These are phyloP conservation scores for Toxonevra muliebris DNA, from an alignment of 2,888 invertebrate genomes.

Conservation along the genomic window DNA sequence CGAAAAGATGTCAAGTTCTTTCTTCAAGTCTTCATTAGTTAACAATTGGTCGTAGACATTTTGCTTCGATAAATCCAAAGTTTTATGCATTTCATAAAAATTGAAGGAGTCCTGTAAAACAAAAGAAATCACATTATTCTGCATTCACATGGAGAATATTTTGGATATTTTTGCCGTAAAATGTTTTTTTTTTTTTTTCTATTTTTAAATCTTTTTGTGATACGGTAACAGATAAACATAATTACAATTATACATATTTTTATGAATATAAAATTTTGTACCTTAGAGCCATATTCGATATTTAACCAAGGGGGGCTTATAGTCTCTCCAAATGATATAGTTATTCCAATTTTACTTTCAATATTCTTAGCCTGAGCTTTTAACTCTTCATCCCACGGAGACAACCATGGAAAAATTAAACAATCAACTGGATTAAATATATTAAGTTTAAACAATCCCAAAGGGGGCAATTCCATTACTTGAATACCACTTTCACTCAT, in stretches of 20 bases:
- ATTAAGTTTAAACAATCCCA: constrained; percentile 68
- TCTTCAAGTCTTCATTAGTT: constrained; percentile 47
- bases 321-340: constrained; percentile 31
- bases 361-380: constrained; percentile 22
- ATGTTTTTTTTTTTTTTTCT: too few relatives aligned
- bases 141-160: too few relatives aligned
- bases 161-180: too few relatives aligned
- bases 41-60: constrained; percentile 64
- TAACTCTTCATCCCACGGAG: constrained; percentile 22
- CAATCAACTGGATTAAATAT: constrained; percentile 50
- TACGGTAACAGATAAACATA: too few relatives aligned
- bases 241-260: too few relatives aligned
- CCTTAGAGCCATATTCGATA: constrained; percentile 13
- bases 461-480: constrained; percentile 72
- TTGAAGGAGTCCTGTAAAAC: constrained; percentile 47
- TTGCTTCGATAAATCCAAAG: constrained; percentile 6
- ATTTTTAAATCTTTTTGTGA: too few relatives aligned
- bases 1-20: constrained; percentile 61
- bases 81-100: constrained; percentile 42
- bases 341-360: constrained; percentile 31
- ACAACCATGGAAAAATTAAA: constrained; percentile 58
- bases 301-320: constrained; percentile 43
- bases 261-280: too few relatives aligned
- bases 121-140: constrained; percentile 37
- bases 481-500: background rate